A percentile compares a stretch with the other conserved stretches of the same genome.
Conservation (phyloP, 92 coral and sea anemone species). For the Phenganax marumi region DNA sequence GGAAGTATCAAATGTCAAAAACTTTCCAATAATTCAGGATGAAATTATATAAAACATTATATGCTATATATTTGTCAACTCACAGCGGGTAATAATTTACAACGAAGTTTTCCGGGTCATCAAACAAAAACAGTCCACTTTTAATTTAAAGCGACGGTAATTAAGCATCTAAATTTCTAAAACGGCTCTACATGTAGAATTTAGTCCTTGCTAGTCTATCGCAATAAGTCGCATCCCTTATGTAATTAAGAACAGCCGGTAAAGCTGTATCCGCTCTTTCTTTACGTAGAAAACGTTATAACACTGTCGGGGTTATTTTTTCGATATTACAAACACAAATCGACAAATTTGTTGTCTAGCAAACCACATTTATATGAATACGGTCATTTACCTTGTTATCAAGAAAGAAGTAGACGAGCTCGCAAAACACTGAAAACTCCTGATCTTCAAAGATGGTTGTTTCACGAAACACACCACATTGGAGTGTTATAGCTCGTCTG, state of each 20-base stretch:
- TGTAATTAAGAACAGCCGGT: neutral
- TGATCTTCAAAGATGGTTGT: conserved; percentile 33
- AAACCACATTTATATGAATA: neutral
- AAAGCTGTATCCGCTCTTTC: neutral
- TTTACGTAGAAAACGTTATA: neutral
- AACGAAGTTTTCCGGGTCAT: neutral
- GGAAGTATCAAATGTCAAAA: neutral
- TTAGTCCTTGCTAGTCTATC: neutral
- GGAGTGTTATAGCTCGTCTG: conserved; percentile 22
- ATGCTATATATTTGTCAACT: neutral
- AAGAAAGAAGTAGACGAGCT: conserved; percentile 34
- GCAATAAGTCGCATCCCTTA: too few relatives aligned
- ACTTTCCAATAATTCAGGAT: neutral
- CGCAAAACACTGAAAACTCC: conserved; percentile 30
- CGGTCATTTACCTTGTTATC: conserved; percentile 20
- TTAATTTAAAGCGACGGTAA: neutral
- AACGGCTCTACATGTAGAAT: neutral
- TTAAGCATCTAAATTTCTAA: neutral
- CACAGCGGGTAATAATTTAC: neutral
- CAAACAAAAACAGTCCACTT: neutral
- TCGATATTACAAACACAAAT: neutral
- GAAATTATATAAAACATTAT: neutral
- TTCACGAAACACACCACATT: conserved; percentile 46
- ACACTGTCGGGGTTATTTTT: neutral
- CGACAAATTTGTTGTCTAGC: neutral